A percentile compares a stretch with the other conserved stretches of the same genome.
Conservation (phyloP, 2,888 invertebrate genomes). For the Melieria omissa region DNA sequence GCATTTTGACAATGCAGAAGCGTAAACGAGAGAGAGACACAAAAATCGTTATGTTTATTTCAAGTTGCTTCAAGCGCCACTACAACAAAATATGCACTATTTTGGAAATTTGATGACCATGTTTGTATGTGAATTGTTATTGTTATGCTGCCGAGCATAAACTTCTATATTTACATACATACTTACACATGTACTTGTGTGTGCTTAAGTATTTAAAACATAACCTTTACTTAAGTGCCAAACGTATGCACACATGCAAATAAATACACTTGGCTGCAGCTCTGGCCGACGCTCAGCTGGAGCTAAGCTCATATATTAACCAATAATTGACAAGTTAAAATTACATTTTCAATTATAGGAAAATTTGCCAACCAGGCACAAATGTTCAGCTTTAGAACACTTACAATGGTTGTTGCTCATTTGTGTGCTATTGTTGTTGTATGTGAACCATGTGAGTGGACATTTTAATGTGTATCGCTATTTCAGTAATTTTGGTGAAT, state of each 20-base stretch:
- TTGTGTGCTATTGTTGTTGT: too few species aligned
- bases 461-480: too few species aligned
- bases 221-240: background rate
- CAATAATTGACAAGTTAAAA: conserved; percentile 30
- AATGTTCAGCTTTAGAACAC: too few species aligned
- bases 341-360: conserved; percentile 35
- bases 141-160: background rate
- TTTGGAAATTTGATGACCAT: background rate
- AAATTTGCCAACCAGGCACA: conserved; percentile 23
- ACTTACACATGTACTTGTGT: background rate
- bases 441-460: too few species aligned
- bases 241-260: background rate
- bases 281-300: background rate
- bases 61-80: too few species aligned
- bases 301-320: conserved; percentile 28
- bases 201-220: background rate
- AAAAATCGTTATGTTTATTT: too few species aligned
- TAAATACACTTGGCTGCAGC: background rate
- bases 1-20: too few species aligned
- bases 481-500: too few species aligned
- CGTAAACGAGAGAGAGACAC: too few species aligned
- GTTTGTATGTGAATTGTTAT: background rate
- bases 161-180: background rate
- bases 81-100: too few species aligned
- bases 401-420: too few species aligned